phyloP scores from a whole-genome alignment of 1,140 invertebrate genomes.

The Galleria mellonella region DNA sequence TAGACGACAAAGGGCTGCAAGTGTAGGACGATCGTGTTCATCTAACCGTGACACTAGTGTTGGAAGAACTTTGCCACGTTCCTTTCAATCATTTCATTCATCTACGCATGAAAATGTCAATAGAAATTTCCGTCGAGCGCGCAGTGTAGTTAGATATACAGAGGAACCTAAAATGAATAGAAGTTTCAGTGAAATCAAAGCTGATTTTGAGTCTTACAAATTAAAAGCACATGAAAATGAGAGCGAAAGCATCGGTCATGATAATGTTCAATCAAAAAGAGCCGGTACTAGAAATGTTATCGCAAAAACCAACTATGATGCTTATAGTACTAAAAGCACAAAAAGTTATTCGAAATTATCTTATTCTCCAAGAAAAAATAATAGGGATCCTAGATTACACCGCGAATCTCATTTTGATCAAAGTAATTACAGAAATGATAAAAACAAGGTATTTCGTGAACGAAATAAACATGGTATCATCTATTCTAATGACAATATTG shows the following conservation, averaged over 20 bases:
- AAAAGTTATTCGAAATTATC: neutral
- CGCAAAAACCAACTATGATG: neutral
- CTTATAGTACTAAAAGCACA: neutral
- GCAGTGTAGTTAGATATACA: conserved; percentile 52
- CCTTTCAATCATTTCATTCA: conserved; percentile 2
- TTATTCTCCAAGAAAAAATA: conserved; percentile 13
- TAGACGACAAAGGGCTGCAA: conserved; percentile 43
- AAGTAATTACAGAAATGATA: conserved; percentile 12
- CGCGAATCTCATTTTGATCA: conserved; percentile 12
- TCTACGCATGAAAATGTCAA: neutral
- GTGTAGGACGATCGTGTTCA: conserved; percentile 35
- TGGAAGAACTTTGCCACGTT: conserved; percentile 3
- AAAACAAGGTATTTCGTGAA: conserved; percentile 11
- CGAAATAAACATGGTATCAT: conserved; percentile 44
- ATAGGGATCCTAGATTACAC: conserved; percentile 38
- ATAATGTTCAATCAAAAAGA: neutral
- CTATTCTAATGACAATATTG: conserved; percentile 61
- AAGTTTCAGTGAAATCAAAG: conserved; percentile 51
- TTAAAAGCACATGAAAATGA: conserved; percentile 9
- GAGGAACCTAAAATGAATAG: conserved; percentile 11
- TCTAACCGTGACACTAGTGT: neutral
- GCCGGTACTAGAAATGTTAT: neutral
- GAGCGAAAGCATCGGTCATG: neutral
- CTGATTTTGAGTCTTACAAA: conserved; percentile 43
- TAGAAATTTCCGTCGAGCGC: conserved; percentile 35